Evolutionary conservation across 92 coral and sea anemone species (phyloP).

Genomic region (Paramuricea clavata): DNA sequence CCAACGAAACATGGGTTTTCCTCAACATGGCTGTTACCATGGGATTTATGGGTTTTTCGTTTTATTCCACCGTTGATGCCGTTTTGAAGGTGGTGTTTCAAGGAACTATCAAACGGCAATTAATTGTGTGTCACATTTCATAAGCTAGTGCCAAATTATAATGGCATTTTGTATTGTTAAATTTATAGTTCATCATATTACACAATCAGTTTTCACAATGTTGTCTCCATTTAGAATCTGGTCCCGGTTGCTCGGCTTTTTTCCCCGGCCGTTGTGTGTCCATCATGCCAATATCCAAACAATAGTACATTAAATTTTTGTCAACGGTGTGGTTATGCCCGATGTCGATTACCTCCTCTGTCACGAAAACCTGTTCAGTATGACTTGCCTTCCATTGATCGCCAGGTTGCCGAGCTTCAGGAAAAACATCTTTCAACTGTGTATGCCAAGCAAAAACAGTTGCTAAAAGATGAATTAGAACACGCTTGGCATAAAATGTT

Average conservation of each 20-base stretch:
- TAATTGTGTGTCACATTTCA: no score
- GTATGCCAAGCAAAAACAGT: conserved; percentile 60
- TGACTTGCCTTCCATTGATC: conserved; percentile 43
- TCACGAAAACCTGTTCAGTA: neutral
- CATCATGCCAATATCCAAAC: conserved; percentile 59
- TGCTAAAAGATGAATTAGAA: conserved; percentile 31
- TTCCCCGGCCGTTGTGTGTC: conserved; percentile 52
- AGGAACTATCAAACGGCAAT: no score
- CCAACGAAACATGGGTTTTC: no score
- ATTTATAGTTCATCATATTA: no score
- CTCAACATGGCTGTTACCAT: conserved; percentile 45
- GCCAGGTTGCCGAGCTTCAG: conserved; percentile 21
- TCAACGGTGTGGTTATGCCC: conserved; percentile 61
- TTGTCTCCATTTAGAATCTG: conserved; percentile 45
- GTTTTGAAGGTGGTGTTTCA: no score
- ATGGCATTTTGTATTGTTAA: no score
- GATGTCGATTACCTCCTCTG: neutral
- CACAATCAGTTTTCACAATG: no score
- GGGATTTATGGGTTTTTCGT: conserved; percentile 43
- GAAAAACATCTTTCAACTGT: conserved; percentile 23
- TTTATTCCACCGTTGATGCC: no score
- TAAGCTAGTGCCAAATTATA: no score
- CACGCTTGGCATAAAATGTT: no score
- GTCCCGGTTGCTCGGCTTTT: conserved; percentile 59
- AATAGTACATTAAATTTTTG: conserved; percentile 58